Evolutionary conservation across 2,888 invertebrate genomes (phyloP).

Genomic region (Polydrusus tereticollis): DNA sequence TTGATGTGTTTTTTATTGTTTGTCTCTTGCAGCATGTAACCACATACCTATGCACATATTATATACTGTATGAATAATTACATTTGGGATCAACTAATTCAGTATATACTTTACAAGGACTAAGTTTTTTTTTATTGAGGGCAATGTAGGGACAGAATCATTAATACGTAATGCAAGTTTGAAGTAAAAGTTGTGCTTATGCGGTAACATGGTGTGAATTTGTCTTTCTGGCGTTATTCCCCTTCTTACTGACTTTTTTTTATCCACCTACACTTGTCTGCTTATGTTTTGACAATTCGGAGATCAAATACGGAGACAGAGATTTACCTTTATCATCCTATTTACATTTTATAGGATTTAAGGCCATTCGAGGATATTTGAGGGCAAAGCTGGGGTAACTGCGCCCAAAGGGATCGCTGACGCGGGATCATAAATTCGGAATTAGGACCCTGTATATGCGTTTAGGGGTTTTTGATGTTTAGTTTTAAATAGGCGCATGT

Average conservation of each 20-base stretch:
- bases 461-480: background rate
- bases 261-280: slow-evolving; percentile 24
- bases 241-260: background rate
- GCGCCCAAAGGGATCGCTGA: slow-evolving; percentile 22
- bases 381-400: slow-evolving; percentile 18
- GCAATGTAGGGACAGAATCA: too few relatives aligned
- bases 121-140: too few relatives aligned
- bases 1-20: too few relatives aligned
- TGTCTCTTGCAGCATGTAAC: too few relatives aligned
- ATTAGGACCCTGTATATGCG: slow-evolving; percentile 18
- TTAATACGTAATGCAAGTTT: too few relatives aligned
- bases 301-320: slow-evolving; percentile 39
- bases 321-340: slow-evolving; percentile 60
- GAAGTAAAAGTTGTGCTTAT: too few relatives aligned
- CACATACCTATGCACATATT: too few relatives aligned
- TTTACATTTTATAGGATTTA: slow-evolving; percentile 57
- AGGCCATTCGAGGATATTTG: too few relatives aligned
- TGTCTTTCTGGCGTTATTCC: background rate
- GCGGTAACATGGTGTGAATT: too few relatives aligned
- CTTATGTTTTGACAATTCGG: slow-evolving; percentile 35
- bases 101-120: too few relatives aligned
- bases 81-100: too few relatives aligned
- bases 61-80: background rate
- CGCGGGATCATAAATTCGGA: slow-evolving; percentile 33
- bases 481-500: background rate